Conservation (phyloP, 1,140 invertebrate genomes). For the Hirudo medicinalis region DNA sequence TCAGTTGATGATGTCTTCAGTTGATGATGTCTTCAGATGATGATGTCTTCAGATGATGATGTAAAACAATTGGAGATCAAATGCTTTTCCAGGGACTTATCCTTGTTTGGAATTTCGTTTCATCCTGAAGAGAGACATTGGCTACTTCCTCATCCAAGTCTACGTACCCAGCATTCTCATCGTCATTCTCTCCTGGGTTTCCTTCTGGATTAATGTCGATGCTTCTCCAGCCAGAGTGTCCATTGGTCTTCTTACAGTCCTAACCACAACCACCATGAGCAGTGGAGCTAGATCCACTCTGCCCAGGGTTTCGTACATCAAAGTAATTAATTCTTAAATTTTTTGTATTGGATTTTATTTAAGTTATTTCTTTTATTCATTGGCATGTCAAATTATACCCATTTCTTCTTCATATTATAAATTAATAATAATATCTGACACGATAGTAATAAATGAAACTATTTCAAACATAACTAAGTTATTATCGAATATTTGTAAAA, state of each 20-base stretch:
- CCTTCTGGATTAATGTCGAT: constrained; percentile 23
- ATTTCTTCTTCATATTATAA: too few relatives aligned
- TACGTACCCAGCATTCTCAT: constrained; percentile 72
- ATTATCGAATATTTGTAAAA: too few relatives aligned
- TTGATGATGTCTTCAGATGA: too few relatives aligned
- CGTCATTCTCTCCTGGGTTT: constrained; percentile 22
- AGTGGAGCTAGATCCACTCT: constrained; percentile 23
- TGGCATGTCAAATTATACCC: too few relatives aligned
- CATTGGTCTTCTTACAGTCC: constrained; percentile 29
- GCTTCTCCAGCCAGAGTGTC: constrained; percentile 17
- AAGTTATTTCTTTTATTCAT: too few relatives aligned
- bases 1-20: too few relatives aligned
- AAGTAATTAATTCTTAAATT: constrained; percentile 34
- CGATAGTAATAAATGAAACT: too few relatives aligned
- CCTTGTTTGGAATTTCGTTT: constrained; percentile 20
- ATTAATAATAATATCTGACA: too few relatives aligned
- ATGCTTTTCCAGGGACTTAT: constrained; percentile 16
- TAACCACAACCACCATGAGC: constrained; percentile 30
- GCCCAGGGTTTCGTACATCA: constrained; percentile 41
- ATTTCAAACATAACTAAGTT: too few relatives aligned
- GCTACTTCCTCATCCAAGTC: constrained; percentile 72
- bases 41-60: too few relatives aligned
- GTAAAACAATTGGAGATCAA: too few relatives aligned
- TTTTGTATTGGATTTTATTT: too few relatives aligned
- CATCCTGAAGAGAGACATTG: constrained; percentile 41